Conservation (phyloP, 1,140 invertebrate species). For the Sycophila sp. region DNA sequence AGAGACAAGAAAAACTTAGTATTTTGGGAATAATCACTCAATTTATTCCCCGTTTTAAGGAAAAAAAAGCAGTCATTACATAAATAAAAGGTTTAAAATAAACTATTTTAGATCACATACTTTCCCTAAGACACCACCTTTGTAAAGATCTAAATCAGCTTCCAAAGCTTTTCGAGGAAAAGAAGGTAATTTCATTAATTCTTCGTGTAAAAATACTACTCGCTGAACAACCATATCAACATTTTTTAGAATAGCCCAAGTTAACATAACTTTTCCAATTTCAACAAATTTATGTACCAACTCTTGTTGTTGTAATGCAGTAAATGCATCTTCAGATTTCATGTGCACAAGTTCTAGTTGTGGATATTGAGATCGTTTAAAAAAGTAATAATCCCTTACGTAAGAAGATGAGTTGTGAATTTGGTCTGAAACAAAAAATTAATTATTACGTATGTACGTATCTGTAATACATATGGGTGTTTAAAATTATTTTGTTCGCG, state of each 20-base stretch:
- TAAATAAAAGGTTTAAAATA: no score
- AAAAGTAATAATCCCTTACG: constrained; percentile 98
- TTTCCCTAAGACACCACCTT: constrained; percentile 89
- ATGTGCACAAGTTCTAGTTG: constrained; percentile 95
- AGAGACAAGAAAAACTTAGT: no score
- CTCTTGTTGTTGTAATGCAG: constrained; percentile 92
- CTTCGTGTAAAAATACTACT: constrained; percentile 98
- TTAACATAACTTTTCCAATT: constrained; percentile 92
- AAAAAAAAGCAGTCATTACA: no score
- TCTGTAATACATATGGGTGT: no score
- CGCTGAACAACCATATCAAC: constrained; percentile 94
- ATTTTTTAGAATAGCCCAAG: constrained; percentile 90
- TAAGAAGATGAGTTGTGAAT: constrained; percentile 94
- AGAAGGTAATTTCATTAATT: constrained; percentile 97
- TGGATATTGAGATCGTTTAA: constrained; percentile 97
- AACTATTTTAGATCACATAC: no score
- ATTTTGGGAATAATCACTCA: no score
- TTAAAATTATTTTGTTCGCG: no score
- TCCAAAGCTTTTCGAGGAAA: constrained; percentile 98
- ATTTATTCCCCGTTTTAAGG: no score
- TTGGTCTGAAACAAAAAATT: constrained; percentile 80
- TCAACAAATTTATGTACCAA: constrained; percentile 96
- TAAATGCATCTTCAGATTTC: constrained; percentile 90
- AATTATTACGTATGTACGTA: no score
- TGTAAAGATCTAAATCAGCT: constrained; percentile 93